phyloP scores from a whole-genome alignment of 2,113 vertebrate species.

The Polypterus bichir region DNA sequence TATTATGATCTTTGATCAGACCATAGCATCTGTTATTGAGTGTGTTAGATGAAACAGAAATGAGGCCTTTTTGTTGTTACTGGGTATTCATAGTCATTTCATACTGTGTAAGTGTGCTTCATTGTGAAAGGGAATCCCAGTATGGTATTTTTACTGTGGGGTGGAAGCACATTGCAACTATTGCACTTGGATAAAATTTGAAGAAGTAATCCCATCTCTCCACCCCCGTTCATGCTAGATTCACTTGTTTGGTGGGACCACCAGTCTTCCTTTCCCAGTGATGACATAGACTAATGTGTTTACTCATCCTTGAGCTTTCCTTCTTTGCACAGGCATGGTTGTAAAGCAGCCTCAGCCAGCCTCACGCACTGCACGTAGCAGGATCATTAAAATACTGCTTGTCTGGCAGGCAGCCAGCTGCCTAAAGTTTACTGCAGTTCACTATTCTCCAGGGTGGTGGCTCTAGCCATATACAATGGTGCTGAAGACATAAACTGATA shows the following conservation, averaged over 20 bases:
- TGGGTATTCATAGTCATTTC: no score
- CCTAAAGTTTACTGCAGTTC: slow-evolving; percentile 49
- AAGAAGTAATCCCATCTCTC: no score
- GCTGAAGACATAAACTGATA: slow-evolving; percentile 5
- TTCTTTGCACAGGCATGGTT: slow-evolving; percentile 21
- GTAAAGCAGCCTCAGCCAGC: slow-evolving; percentile 33
- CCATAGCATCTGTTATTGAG: no score
- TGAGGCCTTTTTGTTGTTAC: no score
- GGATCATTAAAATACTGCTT: slow-evolving; percentile 52
- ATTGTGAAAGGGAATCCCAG: no score
- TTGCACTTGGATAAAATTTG: no score
- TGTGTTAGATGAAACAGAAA: no score
- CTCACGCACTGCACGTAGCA: slow-evolving; percentile 59
- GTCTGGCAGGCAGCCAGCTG: slow-evolving; percentile 45
- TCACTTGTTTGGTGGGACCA: not conserved
- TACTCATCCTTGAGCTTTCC: slow-evolving; percentile 32
- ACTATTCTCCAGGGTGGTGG: slow-evolving; percentile 20
- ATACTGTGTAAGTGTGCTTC: no score
- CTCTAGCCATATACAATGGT: slow-evolving; percentile 5
- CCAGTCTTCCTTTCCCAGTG: not conserved
- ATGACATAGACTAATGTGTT: slow-evolving; percentile 25
- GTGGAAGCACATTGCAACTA: no score
- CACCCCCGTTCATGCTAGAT: slow-evolving; percentile 7
- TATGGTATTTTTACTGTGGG: no score
- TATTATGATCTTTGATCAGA: no score